Evolutionary conservation across 2,113 vertebrate genomes (phyloP).

Genomic region (Misgurnus anguillicaudatus): DNA sequence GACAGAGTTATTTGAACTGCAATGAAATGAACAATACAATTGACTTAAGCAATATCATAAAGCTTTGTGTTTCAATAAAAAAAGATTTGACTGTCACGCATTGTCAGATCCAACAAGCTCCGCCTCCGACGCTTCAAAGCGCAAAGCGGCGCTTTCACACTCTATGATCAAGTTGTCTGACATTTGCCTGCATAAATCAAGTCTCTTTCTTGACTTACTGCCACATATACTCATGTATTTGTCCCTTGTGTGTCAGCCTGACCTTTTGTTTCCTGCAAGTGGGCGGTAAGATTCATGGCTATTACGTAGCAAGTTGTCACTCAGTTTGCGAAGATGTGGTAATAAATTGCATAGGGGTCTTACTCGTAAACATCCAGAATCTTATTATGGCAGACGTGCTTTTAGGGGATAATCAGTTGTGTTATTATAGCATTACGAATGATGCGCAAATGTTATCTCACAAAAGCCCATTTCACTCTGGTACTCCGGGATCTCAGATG

Average conservation of each 20-base stretch:
- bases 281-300: conserved; percentile 40
- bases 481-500: neutral
- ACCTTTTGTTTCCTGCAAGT: conserved; percentile 53
- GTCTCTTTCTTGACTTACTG: conserved; percentile 44
- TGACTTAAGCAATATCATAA: conserved; percentile 36
- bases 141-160: conserved; percentile 25
- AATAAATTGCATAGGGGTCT: conserved; percentile 12
- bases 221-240: conserved; percentile 46
- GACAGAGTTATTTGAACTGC: neutral
- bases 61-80: conserved; percentile 32
- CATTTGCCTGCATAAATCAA: conserved; percentile 54
- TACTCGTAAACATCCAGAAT: neutral
- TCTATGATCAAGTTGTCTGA: conserved; percentile 51
- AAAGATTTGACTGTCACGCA: conserved; percentile 26
- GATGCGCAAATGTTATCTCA: neutral
- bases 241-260: conserved; percentile 42
- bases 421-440: conserved; percentile 1
- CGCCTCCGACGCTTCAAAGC: conserved; percentile 32
- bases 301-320: conserved; percentile 28
- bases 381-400: conserved; percentile 9
- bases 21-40: conserved; percentile 18
- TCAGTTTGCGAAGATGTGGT: conserved; percentile 21
- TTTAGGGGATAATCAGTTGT: conserved; percentile 11
- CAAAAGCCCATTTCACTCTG: neutral
- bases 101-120: conserved; percentile 37